Evolutionary conservation across 1,140 invertebrate species (phyloP).

Genomic region (Ceratoteleas bidentatus): DNA sequence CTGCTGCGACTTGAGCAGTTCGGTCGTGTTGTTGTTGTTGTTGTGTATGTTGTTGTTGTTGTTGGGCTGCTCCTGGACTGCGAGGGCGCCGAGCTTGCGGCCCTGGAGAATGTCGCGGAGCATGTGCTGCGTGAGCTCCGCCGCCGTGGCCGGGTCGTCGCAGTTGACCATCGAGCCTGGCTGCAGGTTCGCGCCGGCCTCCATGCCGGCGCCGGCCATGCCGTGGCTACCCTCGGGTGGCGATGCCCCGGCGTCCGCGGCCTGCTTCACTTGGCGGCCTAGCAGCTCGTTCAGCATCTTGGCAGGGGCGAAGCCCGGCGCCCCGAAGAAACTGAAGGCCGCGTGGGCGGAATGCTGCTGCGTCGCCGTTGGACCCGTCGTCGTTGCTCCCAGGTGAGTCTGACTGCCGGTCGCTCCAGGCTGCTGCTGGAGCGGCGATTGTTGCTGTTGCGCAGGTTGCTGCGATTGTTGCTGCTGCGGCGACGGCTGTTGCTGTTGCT

Average conservation of each 20-base stretch:
- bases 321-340: constrained; percentile 87
- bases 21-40: constrained; percentile 80
- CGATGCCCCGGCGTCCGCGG: constrained; percentile 84
- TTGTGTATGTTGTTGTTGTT: constrained; percentile 82
- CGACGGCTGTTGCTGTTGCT: constrained; percentile 59
- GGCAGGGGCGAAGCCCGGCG: constrained; percentile 87
- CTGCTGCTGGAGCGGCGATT: constrained; percentile 82
- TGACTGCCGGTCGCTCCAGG: constrained; percentile 75
- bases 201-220: constrained; percentile 79
- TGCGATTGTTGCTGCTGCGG: constrained; percentile 79
- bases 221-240: constrained; percentile 80
- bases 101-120: constrained; percentile 91
- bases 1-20: constrained; percentile 78
- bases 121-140: constrained; percentile 90
- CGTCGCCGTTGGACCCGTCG: constrained; percentile 76
- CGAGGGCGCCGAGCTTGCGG: constrained; percentile 84
- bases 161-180: constrained; percentile 79
- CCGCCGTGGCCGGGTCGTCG: constrained; percentile 80
- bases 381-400: constrained; percentile 75
- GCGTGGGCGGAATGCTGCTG: constrained; percentile 80
- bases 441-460: constrained; percentile 66
- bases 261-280: constrained; percentile 88
- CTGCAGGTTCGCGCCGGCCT: constrained; percentile 78
- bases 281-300: constrained; percentile 92
- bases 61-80: constrained; percentile 77